Conservation (phyloP, 2,888 invertebrate species). For the Drosophila mercatorum region DNA sequence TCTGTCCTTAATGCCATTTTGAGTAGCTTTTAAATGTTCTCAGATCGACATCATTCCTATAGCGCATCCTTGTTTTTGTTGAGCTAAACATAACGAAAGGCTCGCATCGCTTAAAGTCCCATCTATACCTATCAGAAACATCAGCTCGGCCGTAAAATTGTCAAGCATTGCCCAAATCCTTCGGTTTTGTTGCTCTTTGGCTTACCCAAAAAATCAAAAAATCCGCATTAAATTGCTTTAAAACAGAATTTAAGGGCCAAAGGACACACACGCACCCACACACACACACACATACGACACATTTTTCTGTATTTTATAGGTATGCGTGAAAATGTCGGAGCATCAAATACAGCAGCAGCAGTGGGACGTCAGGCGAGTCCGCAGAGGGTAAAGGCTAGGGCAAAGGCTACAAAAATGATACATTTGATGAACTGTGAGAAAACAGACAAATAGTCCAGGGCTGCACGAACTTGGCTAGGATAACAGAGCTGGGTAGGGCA, state of each 20-base stretch:
- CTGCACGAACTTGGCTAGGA: background rate
- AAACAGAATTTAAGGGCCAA: conserved; percentile 38
- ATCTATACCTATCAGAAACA: conserved; percentile 25
- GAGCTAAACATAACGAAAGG: conserved; percentile 4
- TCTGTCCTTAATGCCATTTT: conserved; percentile 48
- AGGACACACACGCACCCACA: conserved; percentile 11
- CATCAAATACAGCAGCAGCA: conserved; percentile 49
- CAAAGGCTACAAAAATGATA: conserved; percentile 57
- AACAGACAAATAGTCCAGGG: conserved; percentile 38
- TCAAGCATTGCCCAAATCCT: conserved; percentile 36
- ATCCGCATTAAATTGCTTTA: conserved; percentile 62
- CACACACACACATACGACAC: conserved; percentile 1
- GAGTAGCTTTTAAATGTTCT: conserved; percentile 46
- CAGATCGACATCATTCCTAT: conserved; percentile 2
- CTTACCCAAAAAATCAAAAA: conserved; percentile 22
- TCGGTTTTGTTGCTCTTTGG: conserved; percentile 12
- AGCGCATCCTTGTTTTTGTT: background rate
- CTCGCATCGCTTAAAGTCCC: conserved; percentile 2
- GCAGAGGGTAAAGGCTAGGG: conserved; percentile 13
- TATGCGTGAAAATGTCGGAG: conserved; percentile 52
- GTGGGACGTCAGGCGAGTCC: conserved; percentile 14
- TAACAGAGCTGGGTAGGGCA: background rate
- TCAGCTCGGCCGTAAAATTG: conserved; percentile 42
- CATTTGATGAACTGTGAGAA: conserved; percentile 51
- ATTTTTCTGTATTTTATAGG: conserved; percentile 44